Evolutionary conservation across 2,888 invertebrate species (phyloP), one percentile per base, ranked within the genome.

Genomic region (Alloscopus bannaensis): DNA sequence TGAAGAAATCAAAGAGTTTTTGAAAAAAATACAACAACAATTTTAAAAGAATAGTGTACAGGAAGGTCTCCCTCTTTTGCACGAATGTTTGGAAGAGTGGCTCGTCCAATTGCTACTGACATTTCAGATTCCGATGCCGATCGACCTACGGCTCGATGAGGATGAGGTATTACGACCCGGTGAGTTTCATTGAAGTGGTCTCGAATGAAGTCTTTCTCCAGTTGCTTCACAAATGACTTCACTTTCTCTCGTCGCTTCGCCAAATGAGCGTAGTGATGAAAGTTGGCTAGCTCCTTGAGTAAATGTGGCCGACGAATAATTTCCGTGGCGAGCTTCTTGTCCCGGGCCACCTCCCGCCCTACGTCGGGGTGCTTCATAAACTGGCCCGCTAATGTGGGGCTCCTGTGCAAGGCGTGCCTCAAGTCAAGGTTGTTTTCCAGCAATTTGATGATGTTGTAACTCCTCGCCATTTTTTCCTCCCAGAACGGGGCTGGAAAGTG

Each of bases 341-440:
- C 79, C 28, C 59, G 47, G n/a, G 68, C 72, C 11, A 72, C 72
- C 29, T 72, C 79, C 13, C 31, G 40, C 16, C 66, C 68, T 0
- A 79, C 68, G 8, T 68, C 52, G 0, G 79, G 79, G 62, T 79
- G 79, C 52, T 73, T 79, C 68, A 79, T 79, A 26, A 79, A 59
- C 24, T 72, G 52, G 11, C 40, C 52, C 1, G 62, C 68, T 11
- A 79, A 22, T 0, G 59, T 68, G 1, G 79, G 79, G 24, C 72
- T 60, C 20, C 36, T 28, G 31, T 68, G 65, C 4, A 79, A 52
- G 3, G 72, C 79, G 1, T n/a, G 29, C 20, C 55, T 29, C 26
- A 70, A 26, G 28, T 65, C 69, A 3, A 28, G 28, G 26, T 65
- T 78, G 11, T 70, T 18, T 11, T 70, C 70, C 1, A 78, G 57